Conservation (phyloP, 1,140 invertebrate genomes). For the Eulimnadia texana region DNA sequence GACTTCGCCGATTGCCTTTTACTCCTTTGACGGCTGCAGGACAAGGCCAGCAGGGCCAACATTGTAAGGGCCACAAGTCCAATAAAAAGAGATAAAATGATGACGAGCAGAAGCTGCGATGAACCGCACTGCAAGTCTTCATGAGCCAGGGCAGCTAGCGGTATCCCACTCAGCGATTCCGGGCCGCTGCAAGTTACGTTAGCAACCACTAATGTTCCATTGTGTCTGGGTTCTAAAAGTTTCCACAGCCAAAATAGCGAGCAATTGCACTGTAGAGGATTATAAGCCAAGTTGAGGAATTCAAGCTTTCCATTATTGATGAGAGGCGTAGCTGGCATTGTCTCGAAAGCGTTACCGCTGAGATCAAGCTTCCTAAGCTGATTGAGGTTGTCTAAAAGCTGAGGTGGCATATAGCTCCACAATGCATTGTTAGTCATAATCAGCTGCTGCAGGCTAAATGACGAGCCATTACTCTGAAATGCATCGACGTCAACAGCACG, state of each 20-base stretch:
- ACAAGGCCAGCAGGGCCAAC: neutral
- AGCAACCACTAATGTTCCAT: neutral
- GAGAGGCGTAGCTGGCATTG: neutral
- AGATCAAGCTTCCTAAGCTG: neutral
- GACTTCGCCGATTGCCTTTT: slow-evolving; percentile 2
- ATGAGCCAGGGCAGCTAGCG: neutral
- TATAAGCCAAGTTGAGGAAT: slow-evolving; percentile 47
- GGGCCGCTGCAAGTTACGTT: slow-evolving; percentile 9
- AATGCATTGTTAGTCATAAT: slow-evolving; percentile 9
- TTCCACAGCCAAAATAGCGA: slow-evolving; percentile 75
- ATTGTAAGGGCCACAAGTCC: neutral
- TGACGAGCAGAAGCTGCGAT: neutral
- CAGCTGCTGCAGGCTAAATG: neutral
- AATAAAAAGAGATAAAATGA: neutral
- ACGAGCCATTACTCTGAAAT: neutral
- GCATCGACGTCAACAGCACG: neutral
- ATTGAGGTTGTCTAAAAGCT: neutral
- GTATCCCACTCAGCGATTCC: neutral
- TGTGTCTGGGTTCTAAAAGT: slow-evolving; percentile 25
- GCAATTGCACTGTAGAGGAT: slow-evolving; percentile 74
- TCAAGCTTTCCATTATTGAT: neutral
- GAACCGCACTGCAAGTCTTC: neutral
- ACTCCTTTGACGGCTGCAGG: neutral
- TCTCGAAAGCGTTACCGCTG: slow-evolving; percentile 7
- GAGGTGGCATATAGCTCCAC: neutral